Percentiles rank a stretch among this genome's conserved stretches.
Conservation (phyloP, 2,113 vertebrate species). For the Salvator merianae region DNA sequence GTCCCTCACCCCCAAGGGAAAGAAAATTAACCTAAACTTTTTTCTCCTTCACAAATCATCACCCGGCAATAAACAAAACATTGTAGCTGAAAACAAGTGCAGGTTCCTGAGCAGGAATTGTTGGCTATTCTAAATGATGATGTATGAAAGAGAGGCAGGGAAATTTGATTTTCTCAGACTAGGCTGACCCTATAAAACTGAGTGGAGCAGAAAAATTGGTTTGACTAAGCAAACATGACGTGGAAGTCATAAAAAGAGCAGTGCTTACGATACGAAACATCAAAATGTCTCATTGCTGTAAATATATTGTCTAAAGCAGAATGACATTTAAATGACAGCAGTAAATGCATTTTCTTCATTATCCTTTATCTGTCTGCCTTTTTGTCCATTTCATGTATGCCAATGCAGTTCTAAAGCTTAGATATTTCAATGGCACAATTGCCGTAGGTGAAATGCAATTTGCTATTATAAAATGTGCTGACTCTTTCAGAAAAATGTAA, state of each 20-base stretch:
- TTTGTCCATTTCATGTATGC: constrained; percentile 28
- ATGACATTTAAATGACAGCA: constrained; percentile 43
- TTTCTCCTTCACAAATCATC: constrained; percentile 45
- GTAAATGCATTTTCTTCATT: constrained; percentile 44
- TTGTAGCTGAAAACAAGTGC: constrained; percentile 36
- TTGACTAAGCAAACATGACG: constrained; percentile 51
- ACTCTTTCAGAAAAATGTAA: background rate
- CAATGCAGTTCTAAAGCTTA: background rate
- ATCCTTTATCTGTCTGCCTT: constrained; percentile 31
- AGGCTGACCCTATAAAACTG: constrained; percentile 37
- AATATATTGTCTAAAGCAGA: constrained; percentile 38
- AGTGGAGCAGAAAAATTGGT: constrained; percentile 54
- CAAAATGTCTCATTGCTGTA: constrained; percentile 47
- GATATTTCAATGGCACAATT: background rate
- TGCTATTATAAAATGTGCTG: background rate
- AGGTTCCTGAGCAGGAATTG: constrained; percentile 25
- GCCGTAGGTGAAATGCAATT: constrained; percentile 4
- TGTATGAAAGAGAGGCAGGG: constrained; percentile 42
- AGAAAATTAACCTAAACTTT: background rate
- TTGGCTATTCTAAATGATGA: constrained; percentile 48
- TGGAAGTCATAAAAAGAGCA: constrained; percentile 24
- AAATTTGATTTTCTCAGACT: constrained; percentile 47
- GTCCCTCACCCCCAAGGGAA: background rate
- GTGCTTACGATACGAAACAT: constrained; percentile 12
- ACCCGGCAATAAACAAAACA: constrained; percentile 14